These are phyloP conservation scores for Tympanoctomys barrerae DNA, from an alignment of 2,797 vertebrate species.

Conservation along the genomic window DNA sequence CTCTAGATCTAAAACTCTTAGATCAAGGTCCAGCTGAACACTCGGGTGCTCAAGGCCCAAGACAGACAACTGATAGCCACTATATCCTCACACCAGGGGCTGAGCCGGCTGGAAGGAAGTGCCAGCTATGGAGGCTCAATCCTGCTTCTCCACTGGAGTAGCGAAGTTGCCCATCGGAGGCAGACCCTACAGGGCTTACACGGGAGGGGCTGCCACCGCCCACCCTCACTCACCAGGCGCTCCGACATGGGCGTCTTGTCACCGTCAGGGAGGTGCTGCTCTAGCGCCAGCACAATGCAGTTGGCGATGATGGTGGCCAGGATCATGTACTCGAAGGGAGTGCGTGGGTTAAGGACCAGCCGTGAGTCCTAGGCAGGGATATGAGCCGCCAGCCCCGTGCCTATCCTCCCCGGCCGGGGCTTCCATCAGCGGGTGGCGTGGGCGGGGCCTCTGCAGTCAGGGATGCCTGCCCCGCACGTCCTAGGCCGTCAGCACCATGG, in stretches of 20 bases:
- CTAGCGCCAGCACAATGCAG: conserved; percentile 98
- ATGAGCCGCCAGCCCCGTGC: background rate
- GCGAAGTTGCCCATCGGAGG: background rate
- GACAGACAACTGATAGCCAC: background rate
- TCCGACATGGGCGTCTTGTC: conserved; percentile 99
- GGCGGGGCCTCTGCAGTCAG: conserved; percentile 41
- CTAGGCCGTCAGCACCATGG: conserved; percentile 72
- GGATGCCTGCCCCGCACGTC: background rate
- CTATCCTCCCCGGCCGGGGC: background rate
- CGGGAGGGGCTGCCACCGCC: background rate
- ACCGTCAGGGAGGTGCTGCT: conserved; percentile 96
- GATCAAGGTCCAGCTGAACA: background rate
- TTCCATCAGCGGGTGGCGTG: background rate
- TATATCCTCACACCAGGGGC: background rate
- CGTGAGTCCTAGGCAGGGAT: background rate
- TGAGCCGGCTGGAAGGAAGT: no score
- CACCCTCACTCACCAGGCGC: conserved; percentile 93
- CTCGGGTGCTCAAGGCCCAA: background rate
- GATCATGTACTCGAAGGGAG: conserved; percentile 99
- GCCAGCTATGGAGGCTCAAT: background rate
- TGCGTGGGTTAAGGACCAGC: conserved; percentile 86
- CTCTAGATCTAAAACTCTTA: background rate
- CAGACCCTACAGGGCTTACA: background rate
- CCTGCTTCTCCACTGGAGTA: background rate
- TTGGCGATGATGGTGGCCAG: conserved; percentile 99